Base-by-base conservation (phyloP, 2,113 vertebrate species). In the Odontophorus gujanensis region DNA sequence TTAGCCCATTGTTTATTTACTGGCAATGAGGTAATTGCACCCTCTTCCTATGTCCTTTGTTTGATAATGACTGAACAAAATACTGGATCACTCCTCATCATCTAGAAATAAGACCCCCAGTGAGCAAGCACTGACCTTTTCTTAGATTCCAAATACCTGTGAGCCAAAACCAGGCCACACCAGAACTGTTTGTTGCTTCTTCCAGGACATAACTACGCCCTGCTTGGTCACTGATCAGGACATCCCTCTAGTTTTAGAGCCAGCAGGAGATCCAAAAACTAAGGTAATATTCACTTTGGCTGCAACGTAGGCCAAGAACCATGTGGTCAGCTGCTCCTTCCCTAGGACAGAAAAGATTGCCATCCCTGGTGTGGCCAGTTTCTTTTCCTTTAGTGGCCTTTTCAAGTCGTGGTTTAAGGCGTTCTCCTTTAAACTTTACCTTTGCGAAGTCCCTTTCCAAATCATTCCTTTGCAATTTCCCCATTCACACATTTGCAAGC, bases 161-260 rank as follows among this genome's bases (percentile, higher is more conserved):
- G 88, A 92, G 95, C 94, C 95, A 84, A 80, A 93, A 95, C 8
- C 2, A 86, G 97, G 97, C 90, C 21, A 50, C 95, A 93, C 96
- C 95, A 96, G 97, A 97, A 95, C 7, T 97, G 94, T 97, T 81
- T 97, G 94, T 97, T 97, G 97, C 97, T 97, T 97, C 95, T 97
- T 97, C 96, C 94, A 97, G 97, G 97, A 97, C 53, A 76, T 96
- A 95, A 97, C 96, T 95, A 96, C 97, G 94, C 97, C 96, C 95
- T 97, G 90, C 90, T 94, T 95, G 94, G 94, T 97, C 89, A 92
- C 83, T 96, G 96, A 95, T 96, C 89, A 95, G 90, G 93, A 97
- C 95, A 96, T 90, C 89, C 93, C 96, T 96, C 95, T 95, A 95
- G 96, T 96, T 96, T 96, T 96, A 97, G 95, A 95, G 91, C 81